Conservation (phyloP, 2,797 vertebrate genomes). For the Acanthurus tractus region DNA sequence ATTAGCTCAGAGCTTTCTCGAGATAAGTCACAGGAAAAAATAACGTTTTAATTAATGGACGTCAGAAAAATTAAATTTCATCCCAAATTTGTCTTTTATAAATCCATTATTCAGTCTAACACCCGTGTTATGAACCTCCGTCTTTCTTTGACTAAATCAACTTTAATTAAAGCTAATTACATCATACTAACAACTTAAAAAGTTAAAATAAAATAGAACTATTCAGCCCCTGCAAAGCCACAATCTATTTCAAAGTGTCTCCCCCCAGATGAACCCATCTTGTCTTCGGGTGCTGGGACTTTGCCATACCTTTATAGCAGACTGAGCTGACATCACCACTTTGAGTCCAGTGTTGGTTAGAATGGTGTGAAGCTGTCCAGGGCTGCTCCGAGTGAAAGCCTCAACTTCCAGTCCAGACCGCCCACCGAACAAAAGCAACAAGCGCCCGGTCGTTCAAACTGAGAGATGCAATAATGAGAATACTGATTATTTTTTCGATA, state of each 20-base stretch:
- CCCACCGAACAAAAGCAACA: constrained; percentile 46
- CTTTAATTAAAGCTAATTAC: too few species aligned
- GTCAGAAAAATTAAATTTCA: neutral
- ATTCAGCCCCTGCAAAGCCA: too few species aligned
- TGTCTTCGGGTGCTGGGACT: neutral
- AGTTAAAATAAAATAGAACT: too few species aligned
- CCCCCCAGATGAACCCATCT: too few species aligned
- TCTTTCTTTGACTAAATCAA: too few species aligned
- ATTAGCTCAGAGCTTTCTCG: too few species aligned
- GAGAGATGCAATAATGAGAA: constrained; percentile 70
- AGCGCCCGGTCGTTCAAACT: constrained; percentile 48
- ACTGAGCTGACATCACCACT: constrained; percentile 5
- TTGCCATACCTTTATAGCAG: constrained; percentile 22
- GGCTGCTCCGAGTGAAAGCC: constrained; percentile 5
- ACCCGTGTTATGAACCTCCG: too few species aligned
- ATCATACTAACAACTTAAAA: too few species aligned
- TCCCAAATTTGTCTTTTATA: too few species aligned
- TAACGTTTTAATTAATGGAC: neutral
- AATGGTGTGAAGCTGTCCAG: constrained; percentile 18
- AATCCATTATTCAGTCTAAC: too few species aligned
- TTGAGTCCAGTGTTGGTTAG: constrained; percentile 14
- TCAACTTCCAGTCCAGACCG: constrained; percentile 41
- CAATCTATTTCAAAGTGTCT: too few species aligned
- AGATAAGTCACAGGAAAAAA: neutral
- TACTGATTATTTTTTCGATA: constrained; percentile 13